Evolutionary conservation across 1,140 invertebrate genomes (phyloP).

Genomic region (Phymorhynchus buccinoides): DNA sequence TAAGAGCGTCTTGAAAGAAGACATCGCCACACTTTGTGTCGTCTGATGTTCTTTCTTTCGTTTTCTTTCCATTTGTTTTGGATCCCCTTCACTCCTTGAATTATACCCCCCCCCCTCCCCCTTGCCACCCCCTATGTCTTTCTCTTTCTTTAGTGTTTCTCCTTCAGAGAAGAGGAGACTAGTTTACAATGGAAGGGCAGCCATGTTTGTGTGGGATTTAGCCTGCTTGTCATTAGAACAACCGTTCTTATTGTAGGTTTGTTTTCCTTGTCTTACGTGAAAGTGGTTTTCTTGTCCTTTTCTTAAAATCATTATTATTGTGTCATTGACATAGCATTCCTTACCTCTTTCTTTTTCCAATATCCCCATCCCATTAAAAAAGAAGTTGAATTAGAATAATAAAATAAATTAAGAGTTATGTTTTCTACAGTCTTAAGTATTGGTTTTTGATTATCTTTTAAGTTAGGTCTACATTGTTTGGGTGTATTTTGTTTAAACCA

Average conservation of each 20-base stretch:
- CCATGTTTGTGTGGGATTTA: background rate
- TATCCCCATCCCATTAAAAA: too few species aligned
- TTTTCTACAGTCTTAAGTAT: too few species aligned
- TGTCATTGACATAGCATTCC: too few species aligned
- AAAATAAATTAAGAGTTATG: too few species aligned
- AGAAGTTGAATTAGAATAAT: too few species aligned
- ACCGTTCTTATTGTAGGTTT: background rate
- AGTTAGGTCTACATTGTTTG: too few species aligned
- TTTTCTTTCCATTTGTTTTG: background rate
- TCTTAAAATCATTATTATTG: background rate
- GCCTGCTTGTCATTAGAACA: background rate
- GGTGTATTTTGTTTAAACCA: too few species aligned
- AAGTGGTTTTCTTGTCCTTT: background rate
- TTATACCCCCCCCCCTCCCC: background rate
- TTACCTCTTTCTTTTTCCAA: too few species aligned
- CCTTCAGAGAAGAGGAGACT: background rate
- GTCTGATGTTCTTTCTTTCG: slow-evolving; percentile 5
- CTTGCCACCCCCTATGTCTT: background rate
- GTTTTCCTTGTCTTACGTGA: background rate
- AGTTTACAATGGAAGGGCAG: background rate
- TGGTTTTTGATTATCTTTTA: too few species aligned
- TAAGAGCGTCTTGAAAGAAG: slow-evolving; percentile 14
- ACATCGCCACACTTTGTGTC: background rate
- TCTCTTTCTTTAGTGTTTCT: background rate
- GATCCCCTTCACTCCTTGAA: background rate